Evolutionary conservation across 64 coral and sea anemone genomes (phyloP).

Genomic region (Pachyseris speciosa): DNA sequence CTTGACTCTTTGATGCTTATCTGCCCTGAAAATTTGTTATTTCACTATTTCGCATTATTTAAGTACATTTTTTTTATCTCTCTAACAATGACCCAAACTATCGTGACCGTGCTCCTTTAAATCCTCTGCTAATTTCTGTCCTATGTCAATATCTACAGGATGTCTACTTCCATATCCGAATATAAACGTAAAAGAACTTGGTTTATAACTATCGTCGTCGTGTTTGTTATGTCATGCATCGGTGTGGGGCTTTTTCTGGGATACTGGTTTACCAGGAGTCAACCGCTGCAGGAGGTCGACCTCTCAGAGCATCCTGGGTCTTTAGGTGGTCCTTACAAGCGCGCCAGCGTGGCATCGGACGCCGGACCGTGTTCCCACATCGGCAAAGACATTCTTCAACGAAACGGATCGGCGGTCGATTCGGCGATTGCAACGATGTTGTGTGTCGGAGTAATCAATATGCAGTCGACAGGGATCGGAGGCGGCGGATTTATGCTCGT

Average conservation of each 20-base stretch:
- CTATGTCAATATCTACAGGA: background rate
- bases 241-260: background rate
- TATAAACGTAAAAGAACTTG: background rate
- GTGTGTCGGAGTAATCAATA: conserved; percentile 64
- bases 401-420: conserved; percentile 54
- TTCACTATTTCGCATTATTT: no score
- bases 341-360: conserved; percentile 64
- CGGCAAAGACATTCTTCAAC: conserved; percentile 35
- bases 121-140: no score
- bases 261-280: conserved; percentile 4
- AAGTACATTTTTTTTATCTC: no score
- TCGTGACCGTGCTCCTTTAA: no score
- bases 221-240: background rate
- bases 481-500: conserved; percentile 77
- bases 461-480: conserved; percentile 63
- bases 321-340: conserved; percentile 34
- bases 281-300: background rate
- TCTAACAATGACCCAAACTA: no score
- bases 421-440: conserved; percentile 71
- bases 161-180: background rate
- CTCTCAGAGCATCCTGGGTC: background rate
- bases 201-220: background rate
- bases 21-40: no score
- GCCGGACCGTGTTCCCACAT: conserved; percentile 46
- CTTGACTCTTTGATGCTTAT: no score